These are phyloP conservation scores for Phthorimaea operculella DNA, from an alignment of 1,140 invertebrate genomes.

Conservation along the genomic window DNA sequence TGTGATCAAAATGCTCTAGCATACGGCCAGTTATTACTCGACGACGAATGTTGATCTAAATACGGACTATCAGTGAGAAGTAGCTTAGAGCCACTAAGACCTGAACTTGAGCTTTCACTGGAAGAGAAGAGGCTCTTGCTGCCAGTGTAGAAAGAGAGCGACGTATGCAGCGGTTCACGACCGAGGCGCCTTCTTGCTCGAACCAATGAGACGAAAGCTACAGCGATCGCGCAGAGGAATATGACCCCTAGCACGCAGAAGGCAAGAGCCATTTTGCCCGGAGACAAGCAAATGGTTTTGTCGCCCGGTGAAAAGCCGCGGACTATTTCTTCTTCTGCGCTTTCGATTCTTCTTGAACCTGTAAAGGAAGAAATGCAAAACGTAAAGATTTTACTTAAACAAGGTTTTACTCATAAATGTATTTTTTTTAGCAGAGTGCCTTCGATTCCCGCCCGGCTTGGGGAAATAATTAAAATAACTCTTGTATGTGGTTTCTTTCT, in stretches of 20 bases:
- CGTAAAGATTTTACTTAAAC: too few species aligned
- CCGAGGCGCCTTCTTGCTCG: conserved; percentile 65
- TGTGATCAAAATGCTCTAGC: conserved; percentile 51
- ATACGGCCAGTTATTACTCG: conserved; percentile 67
- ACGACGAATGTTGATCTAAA: conserved; percentile 65
- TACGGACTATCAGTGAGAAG: conserved; percentile 65
- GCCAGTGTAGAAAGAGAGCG: conserved; percentile 65
- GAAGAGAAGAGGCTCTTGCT: conserved; percentile 67
- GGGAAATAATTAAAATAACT: neutral
- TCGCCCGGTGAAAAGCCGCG: conserved; percentile 66
- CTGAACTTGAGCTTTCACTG: conserved; percentile 65
- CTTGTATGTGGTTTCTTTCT: neutral
- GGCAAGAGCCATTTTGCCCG: conserved; percentile 76
- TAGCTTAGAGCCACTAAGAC: conserved; percentile 63
- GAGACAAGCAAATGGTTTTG: conserved; percentile 76
- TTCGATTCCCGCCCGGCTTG: neutral
- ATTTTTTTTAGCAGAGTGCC: too few species aligned
- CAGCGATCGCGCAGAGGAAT: conserved; percentile 73
- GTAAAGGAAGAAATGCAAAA: conserved; percentile 19
- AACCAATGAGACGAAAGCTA: conserved; percentile 74
- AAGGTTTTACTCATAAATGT: too few species aligned
- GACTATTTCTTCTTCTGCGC: conserved; percentile 47
- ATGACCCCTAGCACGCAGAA: conserved; percentile 76
- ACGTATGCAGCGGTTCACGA: conserved; percentile 56
- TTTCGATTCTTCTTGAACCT: conserved; percentile 56